Percentiles rank a stretch among this genome's conserved stretches.
These are phyloP conservation scores for Rhagium mordax DNA, from an alignment of 2,888 invertebrate genomes.

Conservation along the genomic window DNA sequence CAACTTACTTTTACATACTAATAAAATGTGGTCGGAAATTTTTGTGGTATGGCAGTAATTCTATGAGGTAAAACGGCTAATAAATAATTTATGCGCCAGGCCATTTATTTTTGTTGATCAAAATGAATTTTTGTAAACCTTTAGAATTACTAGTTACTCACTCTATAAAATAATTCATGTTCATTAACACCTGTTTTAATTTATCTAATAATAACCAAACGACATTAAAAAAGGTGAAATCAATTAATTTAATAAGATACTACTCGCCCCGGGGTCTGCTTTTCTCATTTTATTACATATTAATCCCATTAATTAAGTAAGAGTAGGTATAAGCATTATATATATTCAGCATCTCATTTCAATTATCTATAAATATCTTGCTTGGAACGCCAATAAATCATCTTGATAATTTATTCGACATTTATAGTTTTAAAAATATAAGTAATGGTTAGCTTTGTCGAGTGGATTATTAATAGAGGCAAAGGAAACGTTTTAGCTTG, in stretches of 20 bases:
- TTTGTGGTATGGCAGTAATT: neutral
- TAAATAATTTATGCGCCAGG: too few relatives aligned
- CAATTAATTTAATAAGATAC: constrained; percentile 8
- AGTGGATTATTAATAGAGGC: neutral
- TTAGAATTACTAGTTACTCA: neutral
- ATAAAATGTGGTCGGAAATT: constrained; percentile 19
- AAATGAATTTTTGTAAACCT: too few relatives aligned
- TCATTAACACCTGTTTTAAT: constrained; percentile 1
- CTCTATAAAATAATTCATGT: neutral
- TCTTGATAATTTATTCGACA: constrained; percentile 20
- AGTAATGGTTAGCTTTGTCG: constrained; percentile 17
- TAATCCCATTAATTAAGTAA: constrained; percentile 23
- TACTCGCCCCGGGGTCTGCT: neutral
- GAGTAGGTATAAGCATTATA: constrained; percentile 26
- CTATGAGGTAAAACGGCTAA: neutral
- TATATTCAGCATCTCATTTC: constrained; percentile 24
- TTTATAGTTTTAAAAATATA: constrained; percentile 2
- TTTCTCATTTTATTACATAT: constrained; percentile 17
- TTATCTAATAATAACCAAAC: neutral
- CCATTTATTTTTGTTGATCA: too few relatives aligned
- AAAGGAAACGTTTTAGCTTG: neutral
- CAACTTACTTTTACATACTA: constrained; percentile 33
- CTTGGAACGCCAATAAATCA: constrained; percentile 11
- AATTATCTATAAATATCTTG: constrained; percentile 12
- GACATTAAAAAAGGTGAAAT: neutral